phyloP scores from a whole-genome alignment of 2,888 invertebrate genomes.

The Cinara cedri region DNA sequence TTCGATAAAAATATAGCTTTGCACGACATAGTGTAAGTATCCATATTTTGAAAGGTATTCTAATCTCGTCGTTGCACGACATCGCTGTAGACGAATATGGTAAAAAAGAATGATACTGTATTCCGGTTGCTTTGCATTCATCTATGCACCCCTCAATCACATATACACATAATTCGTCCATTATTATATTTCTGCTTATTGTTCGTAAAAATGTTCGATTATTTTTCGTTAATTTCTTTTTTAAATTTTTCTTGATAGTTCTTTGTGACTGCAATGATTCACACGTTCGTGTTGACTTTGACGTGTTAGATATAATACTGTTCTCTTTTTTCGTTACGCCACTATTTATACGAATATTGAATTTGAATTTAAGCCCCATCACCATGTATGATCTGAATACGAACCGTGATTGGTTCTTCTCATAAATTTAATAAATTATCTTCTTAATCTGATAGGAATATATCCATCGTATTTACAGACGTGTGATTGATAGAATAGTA shows the following conservation, averaged over 20 bases:
- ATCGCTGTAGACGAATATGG: not conserved
- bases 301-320: no score
- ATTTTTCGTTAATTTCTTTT: not conserved
- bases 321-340: no score
- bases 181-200: not conserved
- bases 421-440: conserved; percentile 61
- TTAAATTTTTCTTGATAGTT: no score
- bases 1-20: conserved; percentile 2
- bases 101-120: not conserved
- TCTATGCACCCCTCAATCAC: not conserved
- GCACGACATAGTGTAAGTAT: not conserved
- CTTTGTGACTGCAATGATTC: no score
- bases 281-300: no score
- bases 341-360: no score
- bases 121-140: not conserved
- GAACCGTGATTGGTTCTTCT: conserved; percentile 61
- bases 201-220: not conserved
- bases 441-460: conserved; percentile 61
- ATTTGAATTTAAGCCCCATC: no score
- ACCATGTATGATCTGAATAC: conserved; percentile 45
- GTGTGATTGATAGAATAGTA: conserved; percentile 61
- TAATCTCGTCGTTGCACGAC: not conserved
- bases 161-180: not conserved
- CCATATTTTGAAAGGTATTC: not conserved
- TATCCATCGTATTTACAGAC: conserved; percentile 58